Base-by-base conservation (phyloP, 2,797 vertebrate genomes). In the Fistularia tabacaria region DNA sequence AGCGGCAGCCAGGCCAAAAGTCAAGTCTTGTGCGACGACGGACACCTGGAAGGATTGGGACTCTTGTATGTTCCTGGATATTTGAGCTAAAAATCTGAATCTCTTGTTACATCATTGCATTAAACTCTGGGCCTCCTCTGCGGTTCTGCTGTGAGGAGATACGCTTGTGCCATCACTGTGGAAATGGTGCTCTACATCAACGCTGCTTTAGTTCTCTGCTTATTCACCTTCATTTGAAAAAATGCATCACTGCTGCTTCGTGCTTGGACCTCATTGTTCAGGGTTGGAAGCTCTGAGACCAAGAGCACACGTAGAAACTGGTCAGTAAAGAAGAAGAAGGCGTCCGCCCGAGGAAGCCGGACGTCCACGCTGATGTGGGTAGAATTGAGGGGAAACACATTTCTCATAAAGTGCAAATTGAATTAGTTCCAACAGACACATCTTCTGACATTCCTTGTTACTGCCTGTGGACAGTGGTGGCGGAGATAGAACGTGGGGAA, bases 371-470 rank as follows among this genome's bases (percentile, higher is more conserved):
- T 75, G 51, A 64, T 71, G 69, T 76, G 71, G 62, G 69, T 80
- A 49, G 77, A 81, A 84, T 9, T 62, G 72, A 76, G 75, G 59
- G 64, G 67, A 52, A 76, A 77, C 36, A 59, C 53, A 70, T 80
- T 66, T 55, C 36, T 73, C 15, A 63, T 87, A 88, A 88, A 87
- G 88, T 88, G 87, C 87, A 85, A 87, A 86, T 81, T 65, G 88
- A 86, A 87, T 64, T 69, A 81, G 85, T 85, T 86, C 79, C 80
- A 87, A 83, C 77, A 85, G 65, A 82, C 69, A 86, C 73, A 76
- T 80, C 74, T 75, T 84, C 77, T 79, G 76, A 84, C 84, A 88
- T 87, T 87, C 85, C 25, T 76, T 83, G 66, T 79, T 81, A 82
- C 83, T 85, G 76, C 82, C 84, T 73, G 46, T 58, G 69, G 76